phyloP scores from a whole-genome alignment of 2,113 vertebrate genomes.

The Mirza zaza region DNA sequence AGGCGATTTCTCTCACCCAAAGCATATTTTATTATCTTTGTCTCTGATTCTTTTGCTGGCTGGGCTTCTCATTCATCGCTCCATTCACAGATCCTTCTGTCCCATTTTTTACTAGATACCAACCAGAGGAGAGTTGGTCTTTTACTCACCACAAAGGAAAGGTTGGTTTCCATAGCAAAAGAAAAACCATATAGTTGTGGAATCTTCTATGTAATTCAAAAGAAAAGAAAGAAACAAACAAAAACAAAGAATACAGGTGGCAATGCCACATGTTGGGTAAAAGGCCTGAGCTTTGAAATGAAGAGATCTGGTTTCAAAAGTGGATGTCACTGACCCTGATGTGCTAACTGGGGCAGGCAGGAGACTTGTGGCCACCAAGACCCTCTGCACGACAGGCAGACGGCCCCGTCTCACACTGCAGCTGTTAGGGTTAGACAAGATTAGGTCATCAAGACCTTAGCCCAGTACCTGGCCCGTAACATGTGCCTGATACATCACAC shows the following conservation, averaged over 20 bases:
- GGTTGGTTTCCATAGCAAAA: background rate
- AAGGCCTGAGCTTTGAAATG: background rate
- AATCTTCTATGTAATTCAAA: background rate
- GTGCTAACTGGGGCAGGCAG: background rate
- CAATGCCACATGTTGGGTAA: background rate
- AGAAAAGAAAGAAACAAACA: background rate
- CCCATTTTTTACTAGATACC: background rate
- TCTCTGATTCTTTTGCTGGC: background rate
- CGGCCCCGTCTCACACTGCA: no score
- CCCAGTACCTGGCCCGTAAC: background rate
- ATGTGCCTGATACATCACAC: background rate
- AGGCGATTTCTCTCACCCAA: no score
- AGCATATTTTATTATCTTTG: background rate
- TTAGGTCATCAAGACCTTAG: background rate
- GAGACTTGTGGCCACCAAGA: background rate
- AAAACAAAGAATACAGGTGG: background rate
- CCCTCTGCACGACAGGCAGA: background rate
- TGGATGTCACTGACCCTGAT: background rate
- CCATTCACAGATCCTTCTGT: background rate
- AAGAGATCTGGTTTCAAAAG: background rate
- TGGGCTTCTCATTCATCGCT: background rate
- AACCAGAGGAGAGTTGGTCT: background rate
- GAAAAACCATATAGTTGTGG: background rate
- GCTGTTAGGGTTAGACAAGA: background rate
- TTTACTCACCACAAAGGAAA: background rate